A percentile compares a stretch with the other conserved stretches of the same genome.
These are phyloP conservation scores for Callorhinus ursinus DNA, from an alignment of 2,113 vertebrate genomes.

Conservation along the genomic window DNA sequence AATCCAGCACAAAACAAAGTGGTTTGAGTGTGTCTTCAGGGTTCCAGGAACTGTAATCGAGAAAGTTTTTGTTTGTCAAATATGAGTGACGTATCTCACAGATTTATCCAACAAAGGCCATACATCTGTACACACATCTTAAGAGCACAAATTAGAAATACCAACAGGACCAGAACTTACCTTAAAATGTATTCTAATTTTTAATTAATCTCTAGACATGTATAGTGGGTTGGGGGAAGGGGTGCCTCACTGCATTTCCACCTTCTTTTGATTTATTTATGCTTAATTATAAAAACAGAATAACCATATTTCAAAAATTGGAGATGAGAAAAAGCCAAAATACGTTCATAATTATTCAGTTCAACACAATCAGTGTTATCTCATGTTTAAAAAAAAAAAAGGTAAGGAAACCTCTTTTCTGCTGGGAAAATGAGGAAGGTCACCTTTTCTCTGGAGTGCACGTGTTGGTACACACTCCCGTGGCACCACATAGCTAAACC, in stretches of 20 bases:
- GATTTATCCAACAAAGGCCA: background rate
- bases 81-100: background rate
- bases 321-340: background rate
- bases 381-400: background rate
- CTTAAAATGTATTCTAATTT: background rate
- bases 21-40: background rate
- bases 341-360: background rate
- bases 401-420: background rate
- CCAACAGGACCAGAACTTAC: background rate
- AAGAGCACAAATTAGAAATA: background rate
- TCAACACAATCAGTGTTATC: background rate
- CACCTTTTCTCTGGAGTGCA: background rate
- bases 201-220: background rate
- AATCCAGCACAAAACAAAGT: background rate
- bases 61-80: background rate
- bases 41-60: background rate
- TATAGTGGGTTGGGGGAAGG: background rate
- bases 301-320: background rate
- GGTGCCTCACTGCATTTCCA: background rate
- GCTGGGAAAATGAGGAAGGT: background rate
- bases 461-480: no score
- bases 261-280: background rate
- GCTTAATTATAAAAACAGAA: background rate
- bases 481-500: background rate
- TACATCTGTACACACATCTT: background rate